Evolutionary conservation across 2,888 invertebrate species (phyloP), one percentile per base, ranked within the genome.

Genomic region (Kryphioiulus occultus): DNA sequence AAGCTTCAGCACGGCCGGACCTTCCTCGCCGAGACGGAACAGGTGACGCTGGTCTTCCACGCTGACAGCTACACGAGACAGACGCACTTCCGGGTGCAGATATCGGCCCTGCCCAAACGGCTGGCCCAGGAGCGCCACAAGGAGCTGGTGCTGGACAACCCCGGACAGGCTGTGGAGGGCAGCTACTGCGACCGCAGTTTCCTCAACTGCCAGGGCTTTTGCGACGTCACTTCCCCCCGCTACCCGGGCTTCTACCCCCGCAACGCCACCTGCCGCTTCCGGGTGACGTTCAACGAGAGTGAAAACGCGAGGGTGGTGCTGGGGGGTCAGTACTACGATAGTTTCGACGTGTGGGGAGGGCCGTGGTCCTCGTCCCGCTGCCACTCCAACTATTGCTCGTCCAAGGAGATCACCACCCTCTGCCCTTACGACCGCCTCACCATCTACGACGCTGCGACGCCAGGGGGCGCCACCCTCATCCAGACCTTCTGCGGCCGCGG

Each of bases 161-260:
- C 86, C 10, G 89, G 89, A 10, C 59, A 86, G 26, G 44, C n/a
- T 26, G 42, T 89, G 26, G 30, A 32, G 0, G 87, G 86, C n/a
- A 89, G 88, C 17, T 89, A 89, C 42, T 89, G 89, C 88, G 88
- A 89, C 35, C 78, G 86, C n/a, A 12, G 44, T 17, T 89, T 44
- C 78, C n/a, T 89, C 35, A 88, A 89, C 85, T 89, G 89, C 47
- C 59, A 39, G 12, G 87, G 88, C 10, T 68, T 59, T 42, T 89
- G 89, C 32, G 88, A 88, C 44, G 88, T 89, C 86, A 86, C 85
- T 78, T 89, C 89, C 30, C 89, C 89, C 2, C 84, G 88, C 26
- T 89, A 59, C 44, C 89, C 89, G 2, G 89, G 89, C 22, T 87
- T 89, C 47, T 89, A 89, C 78, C 89, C 89, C 10, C 88, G 89